These are phyloP conservation scores for Drosophila kepulauana DNA, from an alignment of 1,140 invertebrate species.

Conservation along the genomic window DNA sequence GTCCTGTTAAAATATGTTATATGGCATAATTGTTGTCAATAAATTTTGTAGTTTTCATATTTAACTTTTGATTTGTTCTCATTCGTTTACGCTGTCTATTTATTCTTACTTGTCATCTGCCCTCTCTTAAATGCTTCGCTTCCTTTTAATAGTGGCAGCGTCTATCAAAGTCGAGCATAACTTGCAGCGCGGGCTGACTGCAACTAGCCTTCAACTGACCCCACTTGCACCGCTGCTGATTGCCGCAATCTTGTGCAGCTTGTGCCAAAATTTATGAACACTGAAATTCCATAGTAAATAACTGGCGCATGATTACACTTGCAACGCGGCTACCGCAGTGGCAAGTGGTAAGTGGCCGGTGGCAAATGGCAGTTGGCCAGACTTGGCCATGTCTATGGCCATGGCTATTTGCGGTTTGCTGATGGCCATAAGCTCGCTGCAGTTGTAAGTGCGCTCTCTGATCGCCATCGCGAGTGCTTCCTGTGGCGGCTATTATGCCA, in stretches of 20 bases:
- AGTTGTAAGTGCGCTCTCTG: conserved; percentile 70
- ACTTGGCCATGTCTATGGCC: conserved; percentile 27
- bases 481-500: conserved; percentile 57
- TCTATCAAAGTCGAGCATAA: conserved; percentile 3
- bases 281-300: conserved; percentile 65
- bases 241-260: conserved; percentile 34
- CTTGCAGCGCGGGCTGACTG: background rate
- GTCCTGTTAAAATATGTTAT: too few species aligned
- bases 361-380: background rate
- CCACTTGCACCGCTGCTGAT: conserved; percentile 5
- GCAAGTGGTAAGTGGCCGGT: conserved; percentile 4
- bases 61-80: too few species aligned
- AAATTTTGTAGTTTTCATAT: too few species aligned
- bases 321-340: conserved; percentile 54
- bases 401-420: conserved; percentile 52
- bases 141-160: background rate
- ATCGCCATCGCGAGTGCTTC: conserved; percentile 80
- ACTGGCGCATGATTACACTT: conserved; percentile 74
- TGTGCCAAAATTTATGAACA: conserved; percentile 40
- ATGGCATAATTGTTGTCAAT: too few species aligned
- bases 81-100: too few species aligned
- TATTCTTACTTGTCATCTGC: too few species aligned
- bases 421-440: conserved; percentile 65
- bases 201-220: background rate
- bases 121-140: background rate